Evolutionary conservation across 2,113 vertebrate species (phyloP).

Genomic region (Gnathonemus longibarbis): DNA sequence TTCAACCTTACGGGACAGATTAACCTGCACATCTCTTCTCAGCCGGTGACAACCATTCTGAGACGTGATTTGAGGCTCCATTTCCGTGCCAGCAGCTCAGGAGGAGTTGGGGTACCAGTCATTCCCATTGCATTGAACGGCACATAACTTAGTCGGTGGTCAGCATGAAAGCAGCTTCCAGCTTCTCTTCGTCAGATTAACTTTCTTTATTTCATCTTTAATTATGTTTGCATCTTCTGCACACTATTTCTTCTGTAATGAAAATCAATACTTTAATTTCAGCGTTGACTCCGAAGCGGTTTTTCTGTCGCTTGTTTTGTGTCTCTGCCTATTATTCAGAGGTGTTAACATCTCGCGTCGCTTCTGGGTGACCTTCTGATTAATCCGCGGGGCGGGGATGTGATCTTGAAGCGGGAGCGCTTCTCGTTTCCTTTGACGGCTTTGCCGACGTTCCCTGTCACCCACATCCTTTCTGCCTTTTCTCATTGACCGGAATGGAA

Average conservation of each 20-base stretch:
- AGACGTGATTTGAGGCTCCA: neutral
- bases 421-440: neutral
- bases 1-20: neutral
- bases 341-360: neutral
- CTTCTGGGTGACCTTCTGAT: neutral
- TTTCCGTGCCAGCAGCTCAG: neutral
- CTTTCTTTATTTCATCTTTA: neutral
- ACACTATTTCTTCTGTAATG: neutral
- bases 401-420: neutral
- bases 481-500: neutral
- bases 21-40: neutral
- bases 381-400: neutral
- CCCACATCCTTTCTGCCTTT: neutral
- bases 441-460: neutral
- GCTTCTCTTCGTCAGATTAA: neutral
- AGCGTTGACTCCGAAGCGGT: too few relatives aligned
- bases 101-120: neutral
- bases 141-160: neutral
- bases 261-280: neutral
- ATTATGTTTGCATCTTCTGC: neutral
- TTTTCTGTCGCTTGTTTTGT: neutral
- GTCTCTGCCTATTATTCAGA: neutral
- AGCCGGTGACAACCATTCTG: neutral
- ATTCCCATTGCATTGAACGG: neutral
- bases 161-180: neutral